Evolutionary conservation across 2,888 invertebrate genomes (phyloP).

Genomic region (Lypha dubia): DNA sequence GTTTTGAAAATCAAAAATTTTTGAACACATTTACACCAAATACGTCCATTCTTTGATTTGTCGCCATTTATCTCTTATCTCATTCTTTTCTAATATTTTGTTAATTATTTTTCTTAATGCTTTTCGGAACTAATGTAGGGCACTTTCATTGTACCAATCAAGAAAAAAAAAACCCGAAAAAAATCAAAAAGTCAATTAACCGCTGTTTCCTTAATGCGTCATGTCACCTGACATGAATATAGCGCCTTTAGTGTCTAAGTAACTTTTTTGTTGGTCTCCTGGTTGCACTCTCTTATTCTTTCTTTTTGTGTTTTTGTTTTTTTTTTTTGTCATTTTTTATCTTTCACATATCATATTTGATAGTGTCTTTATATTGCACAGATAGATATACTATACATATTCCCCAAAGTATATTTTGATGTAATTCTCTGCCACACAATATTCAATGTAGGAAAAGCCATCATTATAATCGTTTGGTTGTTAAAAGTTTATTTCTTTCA

Average conservation of each 20-base stretch:
- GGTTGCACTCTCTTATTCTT: conserved; percentile 9
- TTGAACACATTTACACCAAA: no score
- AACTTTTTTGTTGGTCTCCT: conserved; percentile 39
- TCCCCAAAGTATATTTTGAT: conserved; percentile 68
- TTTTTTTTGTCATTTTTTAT: neutral
- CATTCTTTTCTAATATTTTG: no score
- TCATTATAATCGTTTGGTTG: conserved; percentile 62
- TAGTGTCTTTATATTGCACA: conserved; percentile 2
- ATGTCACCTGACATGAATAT: conserved; percentile 64
- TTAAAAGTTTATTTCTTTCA: conserved; percentile 54
- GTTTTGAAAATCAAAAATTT: no score
- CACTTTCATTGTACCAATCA: neutral
- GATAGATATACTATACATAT: conserved; percentile 39
- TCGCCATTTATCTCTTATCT: no score
- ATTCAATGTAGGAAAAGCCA: conserved; percentile 32
- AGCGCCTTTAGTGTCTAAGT: conserved; percentile 65
- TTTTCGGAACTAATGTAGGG: neutral
- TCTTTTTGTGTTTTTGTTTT: neutral
- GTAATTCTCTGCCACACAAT: conserved; percentile 54
- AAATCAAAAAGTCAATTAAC: conserved; percentile 60
- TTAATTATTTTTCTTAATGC: no score
- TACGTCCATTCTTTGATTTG: no score
- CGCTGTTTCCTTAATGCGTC: conserved; percentile 56
- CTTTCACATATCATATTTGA: conserved; percentile 40
- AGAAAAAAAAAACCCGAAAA: neutral